A percentile compares a stretch with the other conserved stretches of the same genome.
These are phyloP conservation scores for Uria aalge DNA, from an alignment of 2,113 vertebrate species.

Conservation along the genomic window DNA sequence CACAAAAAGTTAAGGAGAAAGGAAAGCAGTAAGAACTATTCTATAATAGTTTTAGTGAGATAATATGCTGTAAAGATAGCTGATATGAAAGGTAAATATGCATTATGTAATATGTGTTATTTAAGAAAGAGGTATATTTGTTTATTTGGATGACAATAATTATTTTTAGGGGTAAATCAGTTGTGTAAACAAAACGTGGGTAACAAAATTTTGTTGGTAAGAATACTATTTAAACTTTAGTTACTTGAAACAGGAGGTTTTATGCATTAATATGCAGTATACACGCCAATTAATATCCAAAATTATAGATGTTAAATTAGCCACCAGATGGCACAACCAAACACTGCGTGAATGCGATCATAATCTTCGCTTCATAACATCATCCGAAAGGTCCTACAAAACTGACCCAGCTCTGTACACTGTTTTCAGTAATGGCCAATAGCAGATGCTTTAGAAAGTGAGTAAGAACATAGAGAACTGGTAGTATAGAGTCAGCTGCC, in stretches of 20 bases:
- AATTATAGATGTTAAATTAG: background rate
- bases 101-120: background rate
- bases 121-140: background rate
- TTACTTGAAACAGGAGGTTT: background rate
- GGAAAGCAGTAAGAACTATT: background rate
- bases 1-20: background rate
- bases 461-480: background rate
- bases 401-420: background rate
- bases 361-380: rapidly evolving
- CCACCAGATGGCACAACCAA: conserved; percentile 60
- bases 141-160: background rate
- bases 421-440: background rate
- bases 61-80: background rate
- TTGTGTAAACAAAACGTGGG: background rate
- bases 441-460: background rate
- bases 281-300: background rate
- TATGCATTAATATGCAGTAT: background rate
- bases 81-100: background rate
- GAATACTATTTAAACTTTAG: background rate
- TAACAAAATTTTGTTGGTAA: background rate
- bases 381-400: background rate
- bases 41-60: background rate
- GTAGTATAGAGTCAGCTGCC: background rate
- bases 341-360: background rate
- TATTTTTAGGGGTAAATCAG: background rate